phyloP scores from a whole-genome alignment of 92 coral and sea anemone genomes.

The Porites lobata region DNA sequence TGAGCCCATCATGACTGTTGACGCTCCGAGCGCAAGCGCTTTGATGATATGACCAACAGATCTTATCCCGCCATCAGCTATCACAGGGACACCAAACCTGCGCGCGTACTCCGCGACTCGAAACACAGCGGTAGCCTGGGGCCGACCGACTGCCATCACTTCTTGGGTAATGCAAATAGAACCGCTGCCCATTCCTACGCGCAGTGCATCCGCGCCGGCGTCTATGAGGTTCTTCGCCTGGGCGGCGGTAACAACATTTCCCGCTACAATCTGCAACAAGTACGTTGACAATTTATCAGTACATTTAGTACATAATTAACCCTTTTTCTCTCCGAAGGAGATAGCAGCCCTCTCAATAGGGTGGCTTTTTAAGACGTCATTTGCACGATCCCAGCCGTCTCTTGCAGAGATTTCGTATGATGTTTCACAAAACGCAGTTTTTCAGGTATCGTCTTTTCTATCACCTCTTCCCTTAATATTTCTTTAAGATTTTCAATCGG shows the following conservation, averaged over 20 bases:
- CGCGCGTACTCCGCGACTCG: slow-evolving; percentile 96
- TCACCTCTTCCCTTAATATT: not conserved
- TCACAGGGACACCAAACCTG: slow-evolving; percentile 93
- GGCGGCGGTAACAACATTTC: slow-evolving; percentile 96
- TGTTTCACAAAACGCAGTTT: too few relatives aligned
- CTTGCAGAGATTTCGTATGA: too few relatives aligned
- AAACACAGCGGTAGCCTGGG: slow-evolving; percentile 98
- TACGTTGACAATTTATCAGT: not conserved
- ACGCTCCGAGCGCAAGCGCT: slow-evolving; percentile 95
- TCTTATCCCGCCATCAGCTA: slow-evolving; percentile 98
- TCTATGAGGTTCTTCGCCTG: slow-evolving; percentile 98
- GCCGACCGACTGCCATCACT: slow-evolving; percentile 98
- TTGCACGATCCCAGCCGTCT: too few relatives aligned
- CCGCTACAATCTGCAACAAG: slow-evolving; percentile 83
- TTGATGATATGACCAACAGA: slow-evolving; percentile 94
- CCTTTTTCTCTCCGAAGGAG: too few relatives aligned
- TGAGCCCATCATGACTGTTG: slow-evolving; percentile 99
- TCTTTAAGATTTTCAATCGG: not conserved
- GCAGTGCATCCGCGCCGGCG: slow-evolving; percentile 96
- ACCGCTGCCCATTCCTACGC: slow-evolving; percentile 99
- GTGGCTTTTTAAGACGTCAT: too few relatives aligned
- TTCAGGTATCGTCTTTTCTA: too few relatives aligned
- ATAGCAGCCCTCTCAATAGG: too few relatives aligned
- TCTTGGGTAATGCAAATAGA: slow-evolving; percentile 99
- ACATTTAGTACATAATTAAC: too few relatives aligned